Base-by-base conservation (phyloP, 2,888 invertebrate genomes). In the Proisotoma minuta region DNA sequence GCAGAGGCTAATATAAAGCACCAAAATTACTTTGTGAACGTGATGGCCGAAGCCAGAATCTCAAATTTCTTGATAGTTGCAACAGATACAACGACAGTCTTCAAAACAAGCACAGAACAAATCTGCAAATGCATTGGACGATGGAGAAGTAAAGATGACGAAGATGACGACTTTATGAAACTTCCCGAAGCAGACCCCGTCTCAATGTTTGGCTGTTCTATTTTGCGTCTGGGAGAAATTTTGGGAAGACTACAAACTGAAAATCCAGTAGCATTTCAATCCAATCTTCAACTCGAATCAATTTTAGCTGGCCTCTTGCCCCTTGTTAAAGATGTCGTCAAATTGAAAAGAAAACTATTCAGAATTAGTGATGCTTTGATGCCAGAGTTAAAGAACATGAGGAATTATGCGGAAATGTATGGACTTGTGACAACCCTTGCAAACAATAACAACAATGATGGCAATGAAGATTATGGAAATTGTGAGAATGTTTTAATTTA, bases 201-300 rank as follows among this genome's bases (percentile, higher is more conserved):
- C 10, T 28, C 23, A 47, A 27, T 47, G 12, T 48, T 61, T 24
- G 65, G 62, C 5, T 49, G 20, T 8, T 18, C 53, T 4, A 29
- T 65, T 20, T 2, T 62, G 3, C 12, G 5, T 18, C 51, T 65
- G 1, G 63, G 63, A 22, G 59, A 57, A 48, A 47, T 59, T 1
- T 12, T 68, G 2, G 63, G 62, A 39, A 49, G 22, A 12, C 29
- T 68, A 12, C 63, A 65, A 22, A 52, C 59, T 12, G 50, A 61
- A 28, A 59, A 68, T 58, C 62, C 62, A 2, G 27, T 61, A 10
- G 12, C 57, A 2, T 65, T 68, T 60, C 63, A 59, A 57, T 60
- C 68, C 8, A 54, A 60, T 23, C 54, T 51, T n/a, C 56, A 65
- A 24, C 56, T 53, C 4, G 48, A 54, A 2, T 4, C 15, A 18